Evolutionary conservation across 1,140 invertebrate genomes (phyloP).

Genomic region (Limonius californicus): DNA sequence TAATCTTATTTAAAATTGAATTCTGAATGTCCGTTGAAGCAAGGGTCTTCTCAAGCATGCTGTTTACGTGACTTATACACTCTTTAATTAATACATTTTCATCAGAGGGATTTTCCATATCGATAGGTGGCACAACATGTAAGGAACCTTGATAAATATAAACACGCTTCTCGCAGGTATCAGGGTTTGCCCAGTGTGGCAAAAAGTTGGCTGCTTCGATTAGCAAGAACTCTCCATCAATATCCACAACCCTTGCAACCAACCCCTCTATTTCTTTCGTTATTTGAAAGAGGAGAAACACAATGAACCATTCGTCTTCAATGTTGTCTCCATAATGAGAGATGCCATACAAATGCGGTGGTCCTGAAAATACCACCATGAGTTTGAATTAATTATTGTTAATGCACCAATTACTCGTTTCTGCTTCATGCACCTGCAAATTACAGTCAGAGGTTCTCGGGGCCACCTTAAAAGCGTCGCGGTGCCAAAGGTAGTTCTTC

Average conservation of each 20-base stretch:
- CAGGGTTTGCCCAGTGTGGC: constrained; percentile 81
- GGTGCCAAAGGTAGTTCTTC: constrained; percentile 64
- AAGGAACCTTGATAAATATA: constrained; percentile 47
- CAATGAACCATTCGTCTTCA: constrained; percentile 95
- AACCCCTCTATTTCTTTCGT: constrained; percentile 68
- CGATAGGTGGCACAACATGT: constrained; percentile 43
- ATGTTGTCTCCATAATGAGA: constrained; percentile 89
- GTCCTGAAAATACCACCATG: too few relatives aligned
- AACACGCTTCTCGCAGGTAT: constrained; percentile 68
- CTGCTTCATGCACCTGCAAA: not conserved
- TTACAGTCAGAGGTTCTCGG: constrained; percentile 19
- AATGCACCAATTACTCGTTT: too few relatives aligned
- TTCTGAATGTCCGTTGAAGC: constrained; percentile 64
- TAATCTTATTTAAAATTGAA: constrained; percentile 49
- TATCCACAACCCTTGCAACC: constrained; percentile 75
- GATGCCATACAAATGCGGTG: constrained; percentile 73
- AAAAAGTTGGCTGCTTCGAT: constrained; percentile 89
- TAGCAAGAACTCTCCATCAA: constrained; percentile 89
- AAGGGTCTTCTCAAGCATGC: constrained; percentile 9
- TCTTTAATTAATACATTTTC: constrained; percentile 12
- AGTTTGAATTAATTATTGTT: too few relatives aligned
- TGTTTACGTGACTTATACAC: not conserved
- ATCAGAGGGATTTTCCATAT: constrained; percentile 16
- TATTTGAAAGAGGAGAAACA: constrained; percentile 73
- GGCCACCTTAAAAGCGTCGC: constrained; percentile 57